Conservation (phyloP, 2,797 vertebrate species). For the Hydrocynus forskahlii region DNA sequence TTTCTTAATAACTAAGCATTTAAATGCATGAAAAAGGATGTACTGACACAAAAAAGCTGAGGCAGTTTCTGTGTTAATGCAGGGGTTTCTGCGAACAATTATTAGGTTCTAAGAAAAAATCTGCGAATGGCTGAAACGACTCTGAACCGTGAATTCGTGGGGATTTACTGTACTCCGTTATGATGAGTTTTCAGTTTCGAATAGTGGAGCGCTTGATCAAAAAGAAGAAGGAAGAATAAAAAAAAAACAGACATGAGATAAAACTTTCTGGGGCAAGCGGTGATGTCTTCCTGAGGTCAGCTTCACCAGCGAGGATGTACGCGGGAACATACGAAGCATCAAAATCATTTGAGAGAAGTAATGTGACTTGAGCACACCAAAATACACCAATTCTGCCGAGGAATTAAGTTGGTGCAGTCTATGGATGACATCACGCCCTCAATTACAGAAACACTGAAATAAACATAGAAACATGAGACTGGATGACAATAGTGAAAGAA, state of each 20-base stretch:
- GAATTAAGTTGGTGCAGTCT: conserved; percentile 14
- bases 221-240: no score
- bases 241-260: not conserved
- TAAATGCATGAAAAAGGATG: no score
- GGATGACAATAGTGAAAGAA: not conserved
- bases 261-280: conserved; percentile 23
- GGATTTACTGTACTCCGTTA: no score
- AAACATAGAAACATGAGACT: not conserved
- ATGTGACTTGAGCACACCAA: conserved; percentile 15
- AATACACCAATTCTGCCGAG: not conserved
- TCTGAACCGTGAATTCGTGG: no score
- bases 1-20: no score
- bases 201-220: no score
- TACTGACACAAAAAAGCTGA: no score
- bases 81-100: no score
- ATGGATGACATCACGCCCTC: conserved; percentile 11
- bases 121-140: no score
- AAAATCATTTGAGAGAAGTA: conserved; percentile 11
- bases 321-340: not conserved
- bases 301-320: conserved; percentile 19
- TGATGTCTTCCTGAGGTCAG: conserved; percentile 40
- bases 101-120: no score
- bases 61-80: no score
- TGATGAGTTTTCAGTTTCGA: no score
- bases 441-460: not conserved